Evolutionary conservation across 2,113 vertebrate genomes (phyloP), one percentile per base, ranked within the genome.

Genomic region (Menidia beryllina): DNA sequence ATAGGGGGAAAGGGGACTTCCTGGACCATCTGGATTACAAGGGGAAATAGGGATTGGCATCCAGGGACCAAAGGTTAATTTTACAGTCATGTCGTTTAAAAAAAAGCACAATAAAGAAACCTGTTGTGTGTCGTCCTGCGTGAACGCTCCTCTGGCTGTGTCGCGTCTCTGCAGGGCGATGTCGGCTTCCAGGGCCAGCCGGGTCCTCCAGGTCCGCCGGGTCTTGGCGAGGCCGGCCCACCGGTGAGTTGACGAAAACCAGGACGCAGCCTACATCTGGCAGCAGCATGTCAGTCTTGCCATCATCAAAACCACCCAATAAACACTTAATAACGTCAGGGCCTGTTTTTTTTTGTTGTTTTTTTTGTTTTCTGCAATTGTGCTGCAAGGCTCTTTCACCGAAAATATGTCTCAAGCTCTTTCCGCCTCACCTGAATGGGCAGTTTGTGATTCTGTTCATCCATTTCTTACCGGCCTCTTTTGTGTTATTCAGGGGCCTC

Each of bases 1-100:
- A 85, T 66, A 97, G 96, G 96, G 96, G n/a, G 96, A 96, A 81
- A 89, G 95, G 89, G 95, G 96, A 67, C 87, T 94, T 87, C 48
- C 91, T 69, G 96, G 96, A n/a, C 94, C 92, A 74, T 89, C 94
- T 86, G 96, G 96, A 74, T 90, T 96, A 57, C 94, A 94, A 92
- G 96, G 96, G 70, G 95, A 96, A 84, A 94, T 92, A 66, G 96
- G 96, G 82, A 87, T 95, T 39, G 96, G 96, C 79, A 87, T 96
- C 64, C 92, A 91, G 26, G 96, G 96, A 72, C 89, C 93, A 74
- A 97, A 97, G 95, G 96, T 97, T 89, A 79, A 72, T 59, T 21
- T 7, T 54, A 3, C 25, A 30, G 3, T 21, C 43, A 9, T 30
- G 19, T 53, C 76, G 52, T 69, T 72, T 51, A 30, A 56, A 45